Evolutionary conservation across 1,140 invertebrate genomes (phyloP).

Genomic region (Drosophila athabasca): DNA sequence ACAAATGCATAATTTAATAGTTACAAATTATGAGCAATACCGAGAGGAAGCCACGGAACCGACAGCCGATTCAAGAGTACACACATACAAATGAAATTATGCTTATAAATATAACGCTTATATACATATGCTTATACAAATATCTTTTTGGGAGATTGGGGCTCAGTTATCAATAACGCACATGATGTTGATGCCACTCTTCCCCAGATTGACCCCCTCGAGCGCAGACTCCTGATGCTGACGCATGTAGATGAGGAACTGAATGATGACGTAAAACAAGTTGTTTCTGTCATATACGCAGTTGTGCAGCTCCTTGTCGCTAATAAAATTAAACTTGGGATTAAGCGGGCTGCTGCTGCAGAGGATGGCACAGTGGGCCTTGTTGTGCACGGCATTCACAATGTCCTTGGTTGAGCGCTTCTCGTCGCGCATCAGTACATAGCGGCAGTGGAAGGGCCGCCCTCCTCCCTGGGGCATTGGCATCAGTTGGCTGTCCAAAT

Average conservation of each 20-base stretch:
- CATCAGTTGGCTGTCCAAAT: slow-evolving; percentile 91
- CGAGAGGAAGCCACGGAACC: neutral
- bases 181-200: slow-evolving; percentile 90
- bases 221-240: slow-evolving; percentile 90
- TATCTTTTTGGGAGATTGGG: neutral
- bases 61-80: neutral
- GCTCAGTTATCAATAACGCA: slow-evolving; percentile 88
- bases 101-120: slow-evolving; percentile 21
- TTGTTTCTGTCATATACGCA: slow-evolving; percentile 90
- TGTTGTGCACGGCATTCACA: slow-evolving; percentile 73
- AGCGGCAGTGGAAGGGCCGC: slow-evolving; percentile 88
- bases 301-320: slow-evolving; percentile 81
- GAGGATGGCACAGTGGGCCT: slow-evolving; percentile 79
- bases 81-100: slow-evolving; percentile 7
- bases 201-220: slow-evolving; percentile 90
- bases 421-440: slow-evolving; percentile 74
- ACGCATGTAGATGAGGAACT: slow-evolving; percentile 91
- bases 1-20: slow-evolving; percentile 76
- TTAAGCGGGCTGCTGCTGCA: slow-evolving; percentile 66
- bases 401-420: slow-evolving; percentile 84
- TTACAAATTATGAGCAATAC: slow-evolving; percentile 30
- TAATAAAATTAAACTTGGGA: slow-evolving; percentile 83
- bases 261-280: slow-evolving; percentile 90
- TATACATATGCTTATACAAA: slow-evolving; percentile 22
- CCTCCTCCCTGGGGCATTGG: slow-evolving; percentile 91